Evolutionary conservation across 2,888 invertebrate genomes (phyloP).

Genomic region (Smittia sp.): DNA sequence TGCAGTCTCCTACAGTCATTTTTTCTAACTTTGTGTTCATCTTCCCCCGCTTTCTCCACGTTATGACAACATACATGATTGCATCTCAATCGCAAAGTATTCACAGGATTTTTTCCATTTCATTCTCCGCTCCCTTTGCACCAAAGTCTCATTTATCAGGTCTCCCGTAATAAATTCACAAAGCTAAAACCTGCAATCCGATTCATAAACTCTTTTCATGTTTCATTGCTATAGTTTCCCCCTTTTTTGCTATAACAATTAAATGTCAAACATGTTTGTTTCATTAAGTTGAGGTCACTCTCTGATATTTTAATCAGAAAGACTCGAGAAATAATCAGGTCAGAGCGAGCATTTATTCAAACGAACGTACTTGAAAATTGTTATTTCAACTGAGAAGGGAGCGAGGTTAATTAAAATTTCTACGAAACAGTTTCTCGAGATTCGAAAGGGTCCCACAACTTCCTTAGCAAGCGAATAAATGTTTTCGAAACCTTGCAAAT

Average conservation of each 20-base stretch:
- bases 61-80: slow-evolving; percentile 23
- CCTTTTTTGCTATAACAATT: neutral
- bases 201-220: neutral
- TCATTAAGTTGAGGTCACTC: neutral
- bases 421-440: too few species aligned
- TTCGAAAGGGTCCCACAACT: too few species aligned
- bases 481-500: too few species aligned
- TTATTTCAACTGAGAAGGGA: too few species aligned
- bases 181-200: too few species aligned
- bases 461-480: too few species aligned
- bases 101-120: neutral
- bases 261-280: slow-evolving; percentile 11
- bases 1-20: slow-evolving; percentile 11
- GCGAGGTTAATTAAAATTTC: too few species aligned
- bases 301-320: neutral
- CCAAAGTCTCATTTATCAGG: too few species aligned
- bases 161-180: too few species aligned
- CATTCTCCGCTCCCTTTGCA: neutral
- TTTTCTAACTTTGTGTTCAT: neutral
- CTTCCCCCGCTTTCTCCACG: neutral
- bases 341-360: too few species aligned
- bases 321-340: neutral
- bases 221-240: neutral
- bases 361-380: too few species aligned
- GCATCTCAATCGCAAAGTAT: neutral